Percentiles rank a stretch among this genome's conserved stretches.
Evolutionary conservation across 2,113 vertebrate species (phyloP).

Genomic region (Galemys pyrenaicus): DNA sequence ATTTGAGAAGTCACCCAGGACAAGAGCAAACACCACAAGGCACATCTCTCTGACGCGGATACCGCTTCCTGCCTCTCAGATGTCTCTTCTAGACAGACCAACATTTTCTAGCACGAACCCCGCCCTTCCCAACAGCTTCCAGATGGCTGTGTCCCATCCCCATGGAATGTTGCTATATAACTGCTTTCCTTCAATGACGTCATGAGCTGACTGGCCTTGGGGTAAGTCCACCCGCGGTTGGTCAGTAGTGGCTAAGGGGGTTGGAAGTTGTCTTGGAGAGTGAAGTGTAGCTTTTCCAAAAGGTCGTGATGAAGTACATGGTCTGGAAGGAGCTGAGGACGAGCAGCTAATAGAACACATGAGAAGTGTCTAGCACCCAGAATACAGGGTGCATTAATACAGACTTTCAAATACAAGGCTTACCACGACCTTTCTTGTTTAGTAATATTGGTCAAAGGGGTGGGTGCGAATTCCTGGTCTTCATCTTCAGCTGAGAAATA

Average conservation of each 20-base stretch:
- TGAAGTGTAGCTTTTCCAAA: background rate
- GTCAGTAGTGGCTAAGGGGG: background rate
- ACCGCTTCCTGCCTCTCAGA: background rate
- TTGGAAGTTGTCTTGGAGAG: background rate
- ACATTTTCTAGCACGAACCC: background rate
- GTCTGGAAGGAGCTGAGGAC: background rate
- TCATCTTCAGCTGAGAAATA: background rate
- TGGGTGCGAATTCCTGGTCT: background rate
- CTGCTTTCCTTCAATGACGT: too few relatives aligned
- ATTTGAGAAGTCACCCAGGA: background rate
- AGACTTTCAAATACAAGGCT: background rate
- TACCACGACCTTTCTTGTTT: background rate
- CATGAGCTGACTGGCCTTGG: background rate
- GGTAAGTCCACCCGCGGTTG: background rate
- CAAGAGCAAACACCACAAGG: background rate
- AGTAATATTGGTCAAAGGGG: background rate
- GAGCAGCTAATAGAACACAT: background rate
- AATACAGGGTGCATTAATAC: accelerated
- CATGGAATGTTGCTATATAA: background rate
- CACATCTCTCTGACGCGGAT: too few relatives aligned
- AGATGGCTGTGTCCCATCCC: background rate
- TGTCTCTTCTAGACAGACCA: background rate
- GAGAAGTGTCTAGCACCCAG: background rate
- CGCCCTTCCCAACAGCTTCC: background rate
- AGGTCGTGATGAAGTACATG: background rate